These are phyloP conservation scores for Ageneiosus marmoratus DNA, from an alignment of 2,113 vertebrate genomes.

Conservation along the genomic window DNA sequence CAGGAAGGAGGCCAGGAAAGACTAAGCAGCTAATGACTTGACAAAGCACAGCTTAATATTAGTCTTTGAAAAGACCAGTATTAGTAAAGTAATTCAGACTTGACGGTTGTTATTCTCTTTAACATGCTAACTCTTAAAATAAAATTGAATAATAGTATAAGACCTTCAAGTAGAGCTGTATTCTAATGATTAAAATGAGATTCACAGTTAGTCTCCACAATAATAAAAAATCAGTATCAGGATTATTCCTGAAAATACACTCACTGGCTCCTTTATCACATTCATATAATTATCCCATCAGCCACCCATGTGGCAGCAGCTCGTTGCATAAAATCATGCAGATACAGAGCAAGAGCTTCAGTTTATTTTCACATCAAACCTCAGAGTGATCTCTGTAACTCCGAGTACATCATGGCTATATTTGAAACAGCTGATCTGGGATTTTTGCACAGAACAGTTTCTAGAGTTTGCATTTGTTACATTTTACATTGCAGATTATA, in stretches of 20 bases:
- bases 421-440: not conserved
- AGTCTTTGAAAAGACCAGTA: not conserved
- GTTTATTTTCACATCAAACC: not conserved
- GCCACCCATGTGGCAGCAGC: not conserved
- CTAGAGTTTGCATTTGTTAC: not conserved
- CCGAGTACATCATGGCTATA: not conserved
- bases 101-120: not conserved
- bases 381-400: not conserved
- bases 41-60: not conserved
- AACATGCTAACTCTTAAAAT: not conserved
- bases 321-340: not conserved
- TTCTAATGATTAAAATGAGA: not conserved
- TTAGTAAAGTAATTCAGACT: not conserved
- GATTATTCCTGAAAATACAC: not conserved
- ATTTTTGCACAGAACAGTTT: not conserved
- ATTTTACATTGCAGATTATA: not conserved
- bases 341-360: not conserved
- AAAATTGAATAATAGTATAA: not conserved
- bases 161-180: not conserved
- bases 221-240: not conserved
- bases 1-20: constrained; percentile 59
- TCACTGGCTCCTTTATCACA: not conserved
- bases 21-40: constrained; percentile 43
- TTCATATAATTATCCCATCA: not conserved
- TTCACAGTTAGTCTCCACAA: not conserved